Percentiles rank a stretch among this genome's conserved stretches.
phyloP scores from a whole-genome alignment of 2,888 invertebrate genomes.

The Arrhopalites spinosus region DNA sequence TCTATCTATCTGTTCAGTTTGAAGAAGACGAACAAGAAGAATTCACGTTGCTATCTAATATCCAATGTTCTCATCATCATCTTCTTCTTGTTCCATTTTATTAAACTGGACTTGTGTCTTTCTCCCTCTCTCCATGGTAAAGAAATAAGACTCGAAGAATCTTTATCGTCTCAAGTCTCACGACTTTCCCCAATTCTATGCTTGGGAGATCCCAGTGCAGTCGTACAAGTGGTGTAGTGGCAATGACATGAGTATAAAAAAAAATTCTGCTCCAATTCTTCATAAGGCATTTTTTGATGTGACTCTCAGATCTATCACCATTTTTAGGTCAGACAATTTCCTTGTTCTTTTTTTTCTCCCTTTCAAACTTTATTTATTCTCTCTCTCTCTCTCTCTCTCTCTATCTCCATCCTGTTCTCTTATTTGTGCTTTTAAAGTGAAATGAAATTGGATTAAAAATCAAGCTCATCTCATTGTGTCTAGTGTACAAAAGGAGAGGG shows the following conservation, averaged over 20 bases:
- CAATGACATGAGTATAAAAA: no score
- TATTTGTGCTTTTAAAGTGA: background rate
- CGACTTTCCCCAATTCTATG: no score
- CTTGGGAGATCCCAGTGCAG: no score
- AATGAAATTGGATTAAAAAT: no score
- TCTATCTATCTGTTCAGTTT: conserved; percentile 9
- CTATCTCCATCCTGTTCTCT: background rate
- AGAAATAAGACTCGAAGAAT: background rate
- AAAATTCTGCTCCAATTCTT: background rate
- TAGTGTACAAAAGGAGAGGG: no score
- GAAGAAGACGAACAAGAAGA: conserved; percentile 7
- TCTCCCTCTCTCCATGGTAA: background rate
- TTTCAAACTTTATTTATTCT: background rate
- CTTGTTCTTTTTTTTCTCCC: background rate
- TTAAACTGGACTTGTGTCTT: background rate
- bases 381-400: background rate
- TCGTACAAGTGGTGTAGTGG: background rate
- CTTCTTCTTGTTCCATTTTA: background rate
- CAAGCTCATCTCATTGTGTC: no score
- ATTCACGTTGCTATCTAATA: conserved; percentile 9
- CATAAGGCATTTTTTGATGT: background rate
- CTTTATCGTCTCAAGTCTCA: background rate
- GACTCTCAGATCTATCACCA: background rate
- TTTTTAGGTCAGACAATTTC: background rate
- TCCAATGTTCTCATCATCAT: conserved; percentile 1